phyloP scores from a whole-genome alignment of 2,888 invertebrate genomes.

The Spilosoma lubricipeda region DNA sequence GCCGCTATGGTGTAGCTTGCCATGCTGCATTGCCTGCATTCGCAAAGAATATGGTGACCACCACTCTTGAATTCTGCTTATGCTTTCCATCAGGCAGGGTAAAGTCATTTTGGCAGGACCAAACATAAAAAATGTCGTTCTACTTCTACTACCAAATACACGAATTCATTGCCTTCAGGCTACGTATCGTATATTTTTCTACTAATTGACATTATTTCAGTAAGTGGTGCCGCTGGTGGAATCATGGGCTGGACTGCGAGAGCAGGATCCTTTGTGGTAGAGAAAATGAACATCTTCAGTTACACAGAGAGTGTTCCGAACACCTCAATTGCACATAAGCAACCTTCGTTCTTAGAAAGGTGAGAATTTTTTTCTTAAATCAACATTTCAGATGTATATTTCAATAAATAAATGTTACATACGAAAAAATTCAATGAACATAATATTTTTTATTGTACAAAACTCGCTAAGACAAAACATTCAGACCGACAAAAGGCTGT shows the following conservation, averaged over 20 bases:
- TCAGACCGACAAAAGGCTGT: too few relatives aligned
- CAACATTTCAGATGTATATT: not conserved
- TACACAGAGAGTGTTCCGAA: constrained; percentile 81
- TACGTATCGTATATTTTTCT: not conserved
- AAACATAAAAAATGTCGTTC: not conserved
- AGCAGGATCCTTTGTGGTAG: constrained; percentile 93
- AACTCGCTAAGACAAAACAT: too few relatives aligned
- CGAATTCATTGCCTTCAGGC: not conserved
- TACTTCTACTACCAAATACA: not conserved
- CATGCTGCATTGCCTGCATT: too few relatives aligned
- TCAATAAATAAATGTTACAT: not conserved
- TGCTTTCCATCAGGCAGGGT: too few relatives aligned
- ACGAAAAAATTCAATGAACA: not conserved
- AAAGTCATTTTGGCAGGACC: too few relatives aligned
- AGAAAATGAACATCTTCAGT: constrained; percentile 90
- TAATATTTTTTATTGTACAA: not conserved
- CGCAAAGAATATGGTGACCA: too few relatives aligned
- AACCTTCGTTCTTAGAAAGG: constrained; percentile 84
- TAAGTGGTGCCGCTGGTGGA: constrained; percentile 78
- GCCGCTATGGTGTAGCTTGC: too few relatives aligned
- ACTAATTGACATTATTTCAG: constrained; percentile 44
- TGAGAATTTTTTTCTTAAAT: constrained; percentile 33
- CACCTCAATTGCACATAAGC: constrained; percentile 78
- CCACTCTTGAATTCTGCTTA: too few relatives aligned
- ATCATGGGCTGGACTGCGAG: constrained; percentile 92